phyloP scores from a whole-genome alignment of 1,140 invertebrate genomes.

The Arctopsyche grandis region DNA sequence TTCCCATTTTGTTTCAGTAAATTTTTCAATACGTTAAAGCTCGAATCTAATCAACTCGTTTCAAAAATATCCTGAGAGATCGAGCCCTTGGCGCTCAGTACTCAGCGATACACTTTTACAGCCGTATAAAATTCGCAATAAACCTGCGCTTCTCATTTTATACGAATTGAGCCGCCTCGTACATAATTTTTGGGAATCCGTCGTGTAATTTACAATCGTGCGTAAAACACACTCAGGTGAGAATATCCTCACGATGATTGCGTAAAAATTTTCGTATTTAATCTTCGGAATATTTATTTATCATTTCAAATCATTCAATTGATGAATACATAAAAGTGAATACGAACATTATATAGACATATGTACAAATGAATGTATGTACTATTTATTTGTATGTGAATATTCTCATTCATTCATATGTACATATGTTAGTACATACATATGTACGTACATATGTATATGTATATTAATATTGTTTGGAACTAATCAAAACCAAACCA shows the following conservation, averaged over 20 bases:
- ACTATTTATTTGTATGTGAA: not conserved
- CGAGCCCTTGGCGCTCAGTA: not conserved
- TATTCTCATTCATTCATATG: not conserved
- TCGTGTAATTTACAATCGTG: conserved; percentile 12
- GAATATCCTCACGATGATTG: not conserved
- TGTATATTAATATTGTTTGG: not conserved
- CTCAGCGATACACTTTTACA: not conserved
- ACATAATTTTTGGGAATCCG: not conserved
- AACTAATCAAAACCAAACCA: not conserved
- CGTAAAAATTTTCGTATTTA: not conserved
- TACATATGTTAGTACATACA: not conserved
- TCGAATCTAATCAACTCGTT: not conserved
- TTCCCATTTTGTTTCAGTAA: not conserved
- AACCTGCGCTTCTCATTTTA: not conserved
- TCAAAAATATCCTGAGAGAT: not conserved
- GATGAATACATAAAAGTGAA: not conserved
- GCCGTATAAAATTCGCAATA: conserved; percentile 8
- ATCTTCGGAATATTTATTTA: not conserved
- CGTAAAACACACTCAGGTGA: conserved; percentile 6
- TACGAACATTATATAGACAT: too few species aligned
- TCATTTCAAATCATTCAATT: not conserved
- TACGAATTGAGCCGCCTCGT: not conserved
- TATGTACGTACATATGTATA: not conserved
- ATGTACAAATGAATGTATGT: not conserved
- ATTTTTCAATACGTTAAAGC: not conserved